These are phyloP conservation scores for Cerastis rubricosa DNA, from an alignment of 2,888 invertebrate species.

Conservation along the genomic window DNA sequence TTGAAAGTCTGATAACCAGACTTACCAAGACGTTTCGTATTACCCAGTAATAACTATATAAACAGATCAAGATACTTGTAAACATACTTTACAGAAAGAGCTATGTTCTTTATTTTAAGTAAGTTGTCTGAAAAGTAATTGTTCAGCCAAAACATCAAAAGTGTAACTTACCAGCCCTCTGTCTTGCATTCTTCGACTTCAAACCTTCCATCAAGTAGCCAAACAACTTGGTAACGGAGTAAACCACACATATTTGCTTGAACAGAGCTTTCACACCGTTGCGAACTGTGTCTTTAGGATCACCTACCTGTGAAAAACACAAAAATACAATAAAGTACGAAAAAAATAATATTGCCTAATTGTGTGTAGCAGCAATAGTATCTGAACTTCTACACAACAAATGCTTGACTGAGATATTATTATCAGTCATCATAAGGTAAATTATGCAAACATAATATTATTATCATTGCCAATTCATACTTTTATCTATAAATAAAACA, in stretches of 20 bases:
- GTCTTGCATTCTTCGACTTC: conserved; percentile 99
- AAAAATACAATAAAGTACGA: neutral
- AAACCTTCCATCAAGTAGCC: conserved; percentile 98
- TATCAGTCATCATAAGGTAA: conserved; percentile 7
- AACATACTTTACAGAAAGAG: neutral
- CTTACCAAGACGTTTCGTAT: no score
- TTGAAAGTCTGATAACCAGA: no score
- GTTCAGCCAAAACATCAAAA: neutral
- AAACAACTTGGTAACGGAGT: conserved; percentile 97
- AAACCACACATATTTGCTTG: conserved; percentile 95
- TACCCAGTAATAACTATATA: no score
- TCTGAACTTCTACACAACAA: neutral
- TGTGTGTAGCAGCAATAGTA: neutral
- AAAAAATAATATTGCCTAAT: neutral
- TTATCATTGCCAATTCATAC: conserved; percentile 29
- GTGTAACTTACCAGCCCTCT: conserved; percentile 95
- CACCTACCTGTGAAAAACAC: conserved; percentile 93
- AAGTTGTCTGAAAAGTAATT: neutral
- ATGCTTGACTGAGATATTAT: conserved; percentile 14
- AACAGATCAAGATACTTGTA: no score
- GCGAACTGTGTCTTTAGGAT: conserved; percentile 98
- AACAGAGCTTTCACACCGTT: conserved; percentile 96
- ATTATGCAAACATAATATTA: conserved; percentile 35
- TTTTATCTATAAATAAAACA: conserved; percentile 13
- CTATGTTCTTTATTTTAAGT: neutral